These are phyloP conservation scores for Fundulus diaphanus DNA, from an alignment of 2,797 vertebrate genomes.

Conservation along the genomic window DNA sequence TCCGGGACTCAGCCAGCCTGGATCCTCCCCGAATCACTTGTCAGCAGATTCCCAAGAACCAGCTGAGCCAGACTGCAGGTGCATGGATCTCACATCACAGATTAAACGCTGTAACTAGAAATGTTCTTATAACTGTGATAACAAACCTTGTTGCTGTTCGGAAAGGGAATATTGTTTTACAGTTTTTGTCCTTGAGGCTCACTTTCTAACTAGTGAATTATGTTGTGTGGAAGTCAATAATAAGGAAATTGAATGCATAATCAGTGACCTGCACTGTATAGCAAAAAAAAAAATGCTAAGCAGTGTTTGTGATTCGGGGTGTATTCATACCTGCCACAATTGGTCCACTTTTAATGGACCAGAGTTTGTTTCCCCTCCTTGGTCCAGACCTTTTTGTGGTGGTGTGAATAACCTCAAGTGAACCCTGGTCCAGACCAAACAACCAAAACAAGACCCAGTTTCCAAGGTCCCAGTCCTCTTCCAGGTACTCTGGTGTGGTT, in stretches of 20 bases:
- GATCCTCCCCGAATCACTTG: neutral
- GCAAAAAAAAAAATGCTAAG: neutral
- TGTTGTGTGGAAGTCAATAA: neutral
- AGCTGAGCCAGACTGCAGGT: constrained; percentile 18
- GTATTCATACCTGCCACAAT: too few species aligned
- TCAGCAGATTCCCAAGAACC: constrained; percentile 1
- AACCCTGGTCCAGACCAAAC: too few species aligned
- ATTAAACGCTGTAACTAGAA: neutral
- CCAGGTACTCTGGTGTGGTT: too few species aligned
- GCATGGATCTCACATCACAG: neutral
- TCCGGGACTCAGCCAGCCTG: neutral
- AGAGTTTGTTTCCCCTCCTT: too few species aligned
- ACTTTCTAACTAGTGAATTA: neutral
- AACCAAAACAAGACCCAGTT: too few species aligned
- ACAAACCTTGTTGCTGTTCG: neutral
- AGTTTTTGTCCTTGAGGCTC: too few species aligned
- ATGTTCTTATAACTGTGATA: neutral
- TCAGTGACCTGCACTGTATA: neutral
- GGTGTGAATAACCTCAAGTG: too few species aligned
- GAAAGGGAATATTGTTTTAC: neutral
- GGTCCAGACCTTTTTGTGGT: too few species aligned
- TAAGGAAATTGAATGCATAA: neutral
- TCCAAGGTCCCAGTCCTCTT: too few species aligned
- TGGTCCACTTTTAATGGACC: too few species aligned
- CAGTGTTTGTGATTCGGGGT: neutral